Conservation (phyloP, 1,140 invertebrate genomes). For the Drosophila paulistorum region DNA sequence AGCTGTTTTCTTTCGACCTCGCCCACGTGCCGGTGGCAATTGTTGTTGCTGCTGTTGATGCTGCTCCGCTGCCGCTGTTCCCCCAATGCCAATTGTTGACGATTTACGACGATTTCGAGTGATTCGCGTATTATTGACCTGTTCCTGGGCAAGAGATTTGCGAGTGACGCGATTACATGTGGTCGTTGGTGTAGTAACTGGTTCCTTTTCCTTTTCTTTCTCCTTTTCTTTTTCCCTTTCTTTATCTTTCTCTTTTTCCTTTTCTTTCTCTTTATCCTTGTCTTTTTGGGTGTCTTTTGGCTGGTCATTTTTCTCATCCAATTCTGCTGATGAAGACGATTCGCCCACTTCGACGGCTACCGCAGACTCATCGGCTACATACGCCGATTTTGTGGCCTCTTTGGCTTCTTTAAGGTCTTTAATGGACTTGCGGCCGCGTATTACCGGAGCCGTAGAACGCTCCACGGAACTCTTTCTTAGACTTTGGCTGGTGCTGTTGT, state of each 20-base stretch:
- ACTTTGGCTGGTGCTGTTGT: slow-evolving; percentile 13
- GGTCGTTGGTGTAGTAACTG: slow-evolving; percentile 34
- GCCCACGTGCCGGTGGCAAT: slow-evolving; percentile 31
- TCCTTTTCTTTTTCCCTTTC: slow-evolving; percentile 17
- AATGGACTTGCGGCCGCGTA: slow-evolving; percentile 77
- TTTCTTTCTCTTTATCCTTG: slow-evolving; percentile 42
- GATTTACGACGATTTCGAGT: slow-evolving; percentile 74
- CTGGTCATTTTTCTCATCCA: slow-evolving; percentile 49
- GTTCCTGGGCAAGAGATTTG: slow-evolving; percentile 74
- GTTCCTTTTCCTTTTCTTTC: slow-evolving; percentile 38
- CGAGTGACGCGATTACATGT: slow-evolving; percentile 71
- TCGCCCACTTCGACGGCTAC: slow-evolving; percentile 25
- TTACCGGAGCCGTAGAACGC: slow-evolving; percentile 39
- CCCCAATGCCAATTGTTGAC: slow-evolving; percentile 42
- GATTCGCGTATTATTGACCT: slow-evolving; percentile 67
- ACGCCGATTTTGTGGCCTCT: slow-evolving; percentile 45
- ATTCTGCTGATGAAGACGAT: slow-evolving; percentile 24
- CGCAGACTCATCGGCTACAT: slow-evolving; percentile 31
- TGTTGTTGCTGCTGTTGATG: slow-evolving; percentile 34
- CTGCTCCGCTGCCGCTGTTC: slow-evolving; percentile 7
- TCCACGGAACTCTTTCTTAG: slow-evolving; percentile 52
- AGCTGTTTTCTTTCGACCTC: slow-evolving; percentile 33
- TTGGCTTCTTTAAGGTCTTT: slow-evolving; percentile 74
- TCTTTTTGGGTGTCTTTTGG: slow-evolving; percentile 65
- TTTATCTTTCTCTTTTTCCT: slow-evolving; percentile 28